A percentile compares a stretch with the other conserved stretches of the same genome.
phyloP scores from a whole-genome alignment of 1,140 invertebrate genomes.

The Zaprionus kolodkinae region DNA sequence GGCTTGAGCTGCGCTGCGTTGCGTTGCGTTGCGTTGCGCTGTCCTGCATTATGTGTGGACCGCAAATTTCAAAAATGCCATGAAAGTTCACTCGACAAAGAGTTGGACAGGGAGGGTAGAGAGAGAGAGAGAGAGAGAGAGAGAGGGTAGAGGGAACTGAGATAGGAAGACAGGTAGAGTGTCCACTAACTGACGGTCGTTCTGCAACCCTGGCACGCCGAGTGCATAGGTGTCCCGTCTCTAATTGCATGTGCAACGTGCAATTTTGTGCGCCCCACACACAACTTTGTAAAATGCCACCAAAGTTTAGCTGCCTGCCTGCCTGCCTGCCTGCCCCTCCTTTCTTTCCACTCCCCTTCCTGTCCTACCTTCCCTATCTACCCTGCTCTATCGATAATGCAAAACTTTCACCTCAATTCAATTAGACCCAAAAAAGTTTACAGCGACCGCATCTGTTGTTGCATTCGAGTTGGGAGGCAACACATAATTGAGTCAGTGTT shows the following conservation, averaged over 20 bases:
- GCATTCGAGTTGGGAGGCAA: too few species aligned
- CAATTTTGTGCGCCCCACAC: constrained; percentile 39
- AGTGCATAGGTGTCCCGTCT: background rate
- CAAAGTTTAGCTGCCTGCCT: constrained; percentile 25
- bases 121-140: background rate
- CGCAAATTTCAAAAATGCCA: constrained; percentile 40
- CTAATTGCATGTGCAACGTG: constrained; percentile 62
- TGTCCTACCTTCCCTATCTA: background rate
- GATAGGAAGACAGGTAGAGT: too few species aligned
- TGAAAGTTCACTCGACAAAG: constrained; percentile 26
- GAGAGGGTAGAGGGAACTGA: background rate
- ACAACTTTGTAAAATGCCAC: constrained; percentile 48
- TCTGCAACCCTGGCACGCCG: background rate
- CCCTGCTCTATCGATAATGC: constrained; percentile 43
- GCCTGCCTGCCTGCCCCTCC: too few species aligned
- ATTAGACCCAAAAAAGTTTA: constrained; percentile 53
- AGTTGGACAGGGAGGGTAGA: constrained; percentile 22
- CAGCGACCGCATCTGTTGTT: background rate
- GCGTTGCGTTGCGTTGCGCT: background rate
- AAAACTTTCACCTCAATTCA: constrained; percentile 65
- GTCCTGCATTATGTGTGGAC: constrained; percentile 1
- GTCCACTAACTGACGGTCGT: background rate
- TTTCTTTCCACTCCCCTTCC: background rate
- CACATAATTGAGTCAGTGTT: background rate
- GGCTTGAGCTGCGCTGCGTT: constrained; percentile 20